Base-by-base conservation (phyloP, 2,888 invertebrate species). In the Nemotelus nigrinus region DNA sequence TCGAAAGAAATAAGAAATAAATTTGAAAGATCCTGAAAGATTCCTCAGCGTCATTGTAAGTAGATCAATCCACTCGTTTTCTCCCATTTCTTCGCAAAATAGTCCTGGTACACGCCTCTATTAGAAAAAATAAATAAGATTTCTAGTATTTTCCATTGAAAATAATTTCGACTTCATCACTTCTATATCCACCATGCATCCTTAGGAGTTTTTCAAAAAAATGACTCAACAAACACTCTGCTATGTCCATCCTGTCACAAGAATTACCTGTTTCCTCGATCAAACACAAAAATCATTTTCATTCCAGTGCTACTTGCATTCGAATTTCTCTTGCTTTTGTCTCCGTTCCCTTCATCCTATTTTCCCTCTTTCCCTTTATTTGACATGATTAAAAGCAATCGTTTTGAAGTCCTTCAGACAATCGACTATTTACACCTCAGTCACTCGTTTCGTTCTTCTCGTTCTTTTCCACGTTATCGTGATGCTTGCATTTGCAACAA, bases 341-440 rank as follows among this genome's bases (percentile, higher is more conserved):
- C 25, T 5, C 10, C 39, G 25, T 25, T 68, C 25, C 3, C 25
- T 53, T 57, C 45, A 10, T 47, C 39, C 25, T 4, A 48, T 68
- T 68, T 67, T 48, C 47, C 25, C 50, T 3, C 65, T 45, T 44
- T 47, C 7, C 50, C 7, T n/a, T 8, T 58, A 58, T 72, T 72
- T 72, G 58, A 47, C 72, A 72, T 72, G 72, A 72, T 72, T 72
- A 72, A 72, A 72, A 72, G 58, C 72, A 72, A 72, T 72, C 72
- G 72, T 72, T 72, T 72, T 72, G 72, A 72, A 58, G 58, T 58
- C 58, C 58, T 72, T 58, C 72, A 72, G 72, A 72, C 72, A 72
- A 72, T 58, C 44, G 58, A 72, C 57, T 45, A 58, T 72, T 72
- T 72, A 58, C 72, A 72, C 72, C 72, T 72, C 58, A 3, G 53